Evolutionary conservation across 2,113 vertebrate species (phyloP).

Genomic region (Ammodramus savannarum): DNA sequence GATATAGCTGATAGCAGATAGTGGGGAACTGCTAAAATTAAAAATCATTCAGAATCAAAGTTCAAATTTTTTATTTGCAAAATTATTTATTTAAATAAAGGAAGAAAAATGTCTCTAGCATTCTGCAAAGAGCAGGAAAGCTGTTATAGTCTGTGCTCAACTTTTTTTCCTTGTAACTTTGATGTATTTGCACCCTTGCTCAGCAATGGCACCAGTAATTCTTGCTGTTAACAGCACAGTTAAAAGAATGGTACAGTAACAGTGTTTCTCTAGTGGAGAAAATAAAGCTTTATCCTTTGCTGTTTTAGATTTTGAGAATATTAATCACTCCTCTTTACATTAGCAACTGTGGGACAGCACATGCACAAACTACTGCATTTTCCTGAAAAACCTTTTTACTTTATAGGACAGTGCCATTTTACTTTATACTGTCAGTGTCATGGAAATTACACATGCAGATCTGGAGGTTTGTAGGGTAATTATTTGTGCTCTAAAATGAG

Average conservation of each 20-base stretch:
- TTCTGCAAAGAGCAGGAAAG: background rate
- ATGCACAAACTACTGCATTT: background rate
- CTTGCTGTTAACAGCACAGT: background rate
- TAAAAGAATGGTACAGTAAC: background rate
- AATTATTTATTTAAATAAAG: background rate
- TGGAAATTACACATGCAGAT: background rate
- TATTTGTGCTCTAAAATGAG: background rate
- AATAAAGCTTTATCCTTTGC: background rate
- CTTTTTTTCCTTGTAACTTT: background rate
- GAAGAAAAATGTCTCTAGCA: background rate
- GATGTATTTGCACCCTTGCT: background rate
- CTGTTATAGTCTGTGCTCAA: background rate
- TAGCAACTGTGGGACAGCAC: background rate
- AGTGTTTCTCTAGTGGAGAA: background rate
- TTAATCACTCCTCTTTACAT: background rate
- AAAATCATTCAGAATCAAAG: background rate
- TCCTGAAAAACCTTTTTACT: background rate
- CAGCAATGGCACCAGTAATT: background rate
- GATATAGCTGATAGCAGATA: background rate
- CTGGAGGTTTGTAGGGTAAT: background rate
- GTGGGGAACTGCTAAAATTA: background rate
- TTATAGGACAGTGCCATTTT: background rate
- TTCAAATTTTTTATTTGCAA: background rate
- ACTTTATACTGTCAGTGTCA: fast-evolving
- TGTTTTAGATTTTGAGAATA: background rate